Evolutionary conservation across 2,113 vertebrate species (phyloP).

Genomic region (Platycercus adscitus): DNA sequence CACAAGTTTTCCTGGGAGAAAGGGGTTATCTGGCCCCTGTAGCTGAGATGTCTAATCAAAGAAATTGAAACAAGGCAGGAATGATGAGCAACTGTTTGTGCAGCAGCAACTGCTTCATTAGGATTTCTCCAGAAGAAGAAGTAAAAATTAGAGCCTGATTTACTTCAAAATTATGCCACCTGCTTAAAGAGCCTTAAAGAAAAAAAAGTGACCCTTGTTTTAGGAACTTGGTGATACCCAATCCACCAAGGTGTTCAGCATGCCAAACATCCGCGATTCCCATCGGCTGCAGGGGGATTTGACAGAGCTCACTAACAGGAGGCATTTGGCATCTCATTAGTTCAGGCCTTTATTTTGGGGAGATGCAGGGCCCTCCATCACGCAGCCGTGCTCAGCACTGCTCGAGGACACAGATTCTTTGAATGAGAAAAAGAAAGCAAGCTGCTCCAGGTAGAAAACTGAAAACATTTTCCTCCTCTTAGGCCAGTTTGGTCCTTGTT

Average conservation of each 20-base stretch:
- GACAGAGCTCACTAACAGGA: not conserved
- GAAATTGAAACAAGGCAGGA: slow-evolving; percentile 12
- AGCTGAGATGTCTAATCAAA: not conserved
- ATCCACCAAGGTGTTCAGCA: not conserved
- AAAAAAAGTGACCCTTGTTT: not conserved
- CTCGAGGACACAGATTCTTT: not conserved
- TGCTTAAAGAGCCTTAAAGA: not conserved
- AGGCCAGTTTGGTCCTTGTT: not conserved
- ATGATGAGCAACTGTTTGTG: not conserved
- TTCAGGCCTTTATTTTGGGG: slow-evolving; percentile 40
- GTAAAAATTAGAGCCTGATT: slow-evolving; percentile 26
- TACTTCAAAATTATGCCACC: not conserved
- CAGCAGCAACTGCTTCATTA: slow-evolving; percentile 1
- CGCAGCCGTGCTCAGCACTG: accelerated
- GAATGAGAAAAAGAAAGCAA: not conserved
- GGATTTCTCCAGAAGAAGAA: not conserved
- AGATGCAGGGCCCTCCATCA: not conserved
- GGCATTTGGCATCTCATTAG: not conserved
- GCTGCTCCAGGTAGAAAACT: not conserved
- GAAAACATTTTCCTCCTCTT: not conserved
- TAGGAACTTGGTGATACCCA: not conserved
- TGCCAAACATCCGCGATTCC: not conserved
- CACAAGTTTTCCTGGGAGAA: not conserved
- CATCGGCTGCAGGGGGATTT: not conserved
- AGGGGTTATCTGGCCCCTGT: not conserved